Conservation (phyloP, 2,888 invertebrate species). For the Athalia circularis region DNA sequence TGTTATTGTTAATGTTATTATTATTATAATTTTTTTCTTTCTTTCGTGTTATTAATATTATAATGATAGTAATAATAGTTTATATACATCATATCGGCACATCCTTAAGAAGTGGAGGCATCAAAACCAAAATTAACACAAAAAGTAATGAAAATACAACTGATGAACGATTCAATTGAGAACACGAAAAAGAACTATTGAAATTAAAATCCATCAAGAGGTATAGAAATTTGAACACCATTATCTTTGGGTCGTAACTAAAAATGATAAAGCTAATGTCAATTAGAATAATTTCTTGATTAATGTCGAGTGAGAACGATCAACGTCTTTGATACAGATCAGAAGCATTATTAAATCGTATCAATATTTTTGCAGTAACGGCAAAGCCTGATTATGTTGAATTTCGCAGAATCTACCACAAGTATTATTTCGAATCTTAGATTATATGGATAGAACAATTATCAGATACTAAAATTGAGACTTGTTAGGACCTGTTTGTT, state of each 20-base stretch:
- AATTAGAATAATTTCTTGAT: conserved; percentile 16
- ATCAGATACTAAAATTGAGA: too few relatives aligned
- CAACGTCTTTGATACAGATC: conserved; percentile 38
- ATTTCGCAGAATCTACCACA: background rate
- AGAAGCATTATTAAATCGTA: conserved; percentile 33
- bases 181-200: background rate
- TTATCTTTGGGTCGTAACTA: conserved; percentile 35
- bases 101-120: conserved; percentile 2
- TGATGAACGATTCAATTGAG: conserved; percentile 17
- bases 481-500: too few relatives aligned
- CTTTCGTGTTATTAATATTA: background rate
- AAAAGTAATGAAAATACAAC: conserved; percentile 8
- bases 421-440: background rate
- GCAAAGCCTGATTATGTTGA: background rate
- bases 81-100: conserved; percentile 14
- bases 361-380: background rate
- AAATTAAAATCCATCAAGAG: conserved; percentile 28
- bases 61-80: conserved; percentile 38
- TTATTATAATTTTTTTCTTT: background rate
- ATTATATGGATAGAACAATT: too few relatives aligned
- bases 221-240: conserved; percentile 39
- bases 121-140: background rate
- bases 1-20: conserved; percentile 30
- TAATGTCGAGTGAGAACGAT: conserved; percentile 21
- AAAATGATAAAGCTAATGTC: conserved; percentile 33